Evolutionary conservation across 2,888 invertebrate species (phyloP).

Genomic region (Sesia bembeciformis): DNA sequence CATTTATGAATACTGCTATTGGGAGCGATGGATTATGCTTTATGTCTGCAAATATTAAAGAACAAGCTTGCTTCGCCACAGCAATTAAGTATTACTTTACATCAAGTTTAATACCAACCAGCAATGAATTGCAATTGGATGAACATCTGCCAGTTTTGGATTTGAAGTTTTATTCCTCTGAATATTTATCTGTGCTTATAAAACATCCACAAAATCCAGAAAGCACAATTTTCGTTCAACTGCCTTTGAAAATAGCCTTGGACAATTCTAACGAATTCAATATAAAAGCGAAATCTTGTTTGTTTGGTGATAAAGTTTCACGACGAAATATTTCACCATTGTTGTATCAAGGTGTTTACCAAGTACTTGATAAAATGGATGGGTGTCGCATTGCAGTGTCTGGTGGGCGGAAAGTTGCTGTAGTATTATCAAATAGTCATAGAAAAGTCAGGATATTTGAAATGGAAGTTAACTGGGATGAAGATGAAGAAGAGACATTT

Average conservation of each 20-base stretch:
- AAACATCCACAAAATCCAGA: slow-evolving; percentile 65
- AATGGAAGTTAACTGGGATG: slow-evolving; percentile 95
- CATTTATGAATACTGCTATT: slow-evolving; percentile 53
- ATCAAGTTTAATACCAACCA: slow-evolving; percentile 46
- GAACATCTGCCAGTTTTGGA: slow-evolving; percentile 74
- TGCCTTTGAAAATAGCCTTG: slow-evolving; percentile 60
- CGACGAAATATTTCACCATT: slow-evolving; percentile 70
- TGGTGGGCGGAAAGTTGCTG: slow-evolving; percentile 87
- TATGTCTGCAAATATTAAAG: slow-evolving; percentile 60
- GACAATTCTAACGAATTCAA: slow-evolving; percentile 53
- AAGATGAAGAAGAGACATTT: slow-evolving; percentile 82
- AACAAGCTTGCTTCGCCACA: slow-evolving; percentile 48
- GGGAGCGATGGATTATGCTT: slow-evolving; percentile 63
- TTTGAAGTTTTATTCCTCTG: slow-evolving; percentile 83
- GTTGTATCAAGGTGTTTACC: slow-evolving; percentile 67
- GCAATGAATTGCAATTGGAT: slow-evolving; percentile 17
- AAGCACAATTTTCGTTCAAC: slow-evolving; percentile 60
- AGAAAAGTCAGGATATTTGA: slow-evolving; percentile 90
- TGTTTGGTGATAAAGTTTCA: slow-evolving; percentile 56
- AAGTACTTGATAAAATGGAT: slow-evolving; percentile 78
- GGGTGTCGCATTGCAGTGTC: slow-evolving; percentile 86
- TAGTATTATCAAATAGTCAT: slow-evolving; percentile 85
- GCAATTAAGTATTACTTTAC: slow-evolving; percentile 72
- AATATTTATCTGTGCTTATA: slow-evolving; percentile 81
- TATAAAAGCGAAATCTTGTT: slow-evolving; percentile 47